Base-by-base conservation (phyloP, 2,888 invertebrate species). In the Cheilosia vulpina region DNA sequence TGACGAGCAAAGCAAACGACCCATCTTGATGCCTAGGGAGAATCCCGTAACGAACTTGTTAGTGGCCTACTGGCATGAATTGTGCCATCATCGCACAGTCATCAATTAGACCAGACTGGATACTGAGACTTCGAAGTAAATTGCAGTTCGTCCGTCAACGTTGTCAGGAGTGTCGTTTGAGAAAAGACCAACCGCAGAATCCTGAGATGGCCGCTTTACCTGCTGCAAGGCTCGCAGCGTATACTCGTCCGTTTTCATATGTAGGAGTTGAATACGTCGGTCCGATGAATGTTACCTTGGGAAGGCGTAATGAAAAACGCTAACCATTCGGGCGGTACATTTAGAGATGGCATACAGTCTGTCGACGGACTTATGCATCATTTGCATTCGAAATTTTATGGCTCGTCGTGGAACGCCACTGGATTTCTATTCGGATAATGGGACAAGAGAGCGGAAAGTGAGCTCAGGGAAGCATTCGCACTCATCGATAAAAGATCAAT, bases 61-160 rank as follows among this genome's bases (percentile, higher is more conserved):
- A 17, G 41, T 77, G 3, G 13, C 57, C 50, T 52, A 75, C 60
- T 82, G 65, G 13, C 78, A 82, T 15, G 53, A 63, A 4, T 24
- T 53, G n/a, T 82, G 62, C 13, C 63, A 75, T 19, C 82, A 45
- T n/a, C 68, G 77, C 43, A 87, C 87, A 1, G 66, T 80, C 6
- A 45, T 84, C 6, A 83, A 78, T 24, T 78, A 83, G 45, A 58
- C 76, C 9, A 19, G 53, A 7, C 75, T 34, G 17, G 24, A 80
- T 69, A 11, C 58, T 57, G 1, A 53, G 78, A 19, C 52, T 79
- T 19, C 50, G 75, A 11, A 65, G 3, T 2, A 27, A 62, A 6
- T 7, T 31, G 31, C 31, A 31, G 31, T 31, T 31, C 7, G 31
- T 31, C 7, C 31, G 31, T 31, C 31, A 31, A 31, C 31, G 31